These are phyloP conservation scores for Monoplex corrugatus DNA, from an alignment of 2,888 invertebrate species.

Conservation along the genomic window DNA sequence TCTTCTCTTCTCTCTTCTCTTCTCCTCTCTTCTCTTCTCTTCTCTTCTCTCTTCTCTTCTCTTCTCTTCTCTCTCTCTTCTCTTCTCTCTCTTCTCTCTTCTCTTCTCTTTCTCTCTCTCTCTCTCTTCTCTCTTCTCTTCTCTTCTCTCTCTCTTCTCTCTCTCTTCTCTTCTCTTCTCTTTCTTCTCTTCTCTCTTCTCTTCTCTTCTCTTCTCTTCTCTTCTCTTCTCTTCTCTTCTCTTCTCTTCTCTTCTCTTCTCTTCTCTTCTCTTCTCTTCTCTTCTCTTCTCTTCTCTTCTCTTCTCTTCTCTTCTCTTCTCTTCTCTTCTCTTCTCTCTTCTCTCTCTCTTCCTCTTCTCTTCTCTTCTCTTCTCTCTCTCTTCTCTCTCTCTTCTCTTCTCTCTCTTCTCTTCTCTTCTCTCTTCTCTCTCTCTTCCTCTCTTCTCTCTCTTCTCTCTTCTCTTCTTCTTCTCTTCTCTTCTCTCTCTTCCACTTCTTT, in stretches of 20 bases:
- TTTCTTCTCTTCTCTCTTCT: too few relatives aligned
- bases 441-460: slow-evolving; percentile 1
- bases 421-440: background rate
- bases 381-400: slow-evolving; percentile 1
- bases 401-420: background rate
- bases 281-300: background rate
- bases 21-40: too few relatives aligned
- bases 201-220: background rate
- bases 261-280: background rate
- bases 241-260: background rate
- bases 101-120: too few relatives aligned
- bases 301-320: background rate
- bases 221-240: background rate
- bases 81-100: too few relatives aligned
- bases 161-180: too few relatives aligned
- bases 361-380: background rate
- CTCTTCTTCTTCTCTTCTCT: background rate
- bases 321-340: background rate
- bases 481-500: background rate
- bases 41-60: too few relatives aligned
- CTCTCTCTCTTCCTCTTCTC: background rate
- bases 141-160: too few relatives aligned
- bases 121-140: too few relatives aligned
- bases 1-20: too few relatives aligned
- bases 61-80: too few relatives aligned